Evolutionary conservation across 2,113 vertebrate genomes (phyloP).

Genomic region (Maylandia zebra): DNA sequence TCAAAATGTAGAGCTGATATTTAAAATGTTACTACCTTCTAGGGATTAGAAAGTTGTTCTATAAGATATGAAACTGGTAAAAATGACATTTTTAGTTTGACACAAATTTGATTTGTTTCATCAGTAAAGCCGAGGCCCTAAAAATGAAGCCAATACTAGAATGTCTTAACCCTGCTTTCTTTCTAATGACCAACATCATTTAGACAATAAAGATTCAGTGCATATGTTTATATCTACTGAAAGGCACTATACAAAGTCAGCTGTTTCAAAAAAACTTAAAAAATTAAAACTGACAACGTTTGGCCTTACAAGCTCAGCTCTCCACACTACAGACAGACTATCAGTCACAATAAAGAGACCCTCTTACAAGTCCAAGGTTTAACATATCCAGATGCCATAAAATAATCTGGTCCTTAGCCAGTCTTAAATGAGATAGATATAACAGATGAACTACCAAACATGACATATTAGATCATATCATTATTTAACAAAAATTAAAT

Average conservation of each 20-base stretch:
- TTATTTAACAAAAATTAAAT: not conserved
- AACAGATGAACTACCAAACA: not conserved
- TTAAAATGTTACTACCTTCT: fast-evolving
- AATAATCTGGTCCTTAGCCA: not conserved
- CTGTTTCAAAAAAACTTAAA: not conserved
- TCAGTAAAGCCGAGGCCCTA: not conserved
- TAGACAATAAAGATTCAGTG: fast-evolving
- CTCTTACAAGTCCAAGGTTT: not conserved
- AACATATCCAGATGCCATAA: not conserved
- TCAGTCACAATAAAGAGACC: not conserved
- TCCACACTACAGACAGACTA: not conserved
- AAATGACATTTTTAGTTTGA: not conserved
- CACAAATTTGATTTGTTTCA: not conserved
- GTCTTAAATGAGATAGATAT: not conserved
- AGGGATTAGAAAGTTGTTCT: fast-evolving
- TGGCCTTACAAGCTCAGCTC: fast-evolving
- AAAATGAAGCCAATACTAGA: not conserved
- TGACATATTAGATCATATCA: not conserved
- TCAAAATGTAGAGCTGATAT: not conserved
- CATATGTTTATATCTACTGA: not conserved
- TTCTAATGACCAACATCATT: not conserved
- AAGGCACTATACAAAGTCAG: fast-evolving
- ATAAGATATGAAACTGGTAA: not conserved
- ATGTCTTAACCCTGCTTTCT: not conserved
- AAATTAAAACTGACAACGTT: not conserved